These are phyloP conservation scores for Sebastes steindachneri DNA, from an alignment of 2,797 vertebrate genomes.

Conservation along the genomic window DNA sequence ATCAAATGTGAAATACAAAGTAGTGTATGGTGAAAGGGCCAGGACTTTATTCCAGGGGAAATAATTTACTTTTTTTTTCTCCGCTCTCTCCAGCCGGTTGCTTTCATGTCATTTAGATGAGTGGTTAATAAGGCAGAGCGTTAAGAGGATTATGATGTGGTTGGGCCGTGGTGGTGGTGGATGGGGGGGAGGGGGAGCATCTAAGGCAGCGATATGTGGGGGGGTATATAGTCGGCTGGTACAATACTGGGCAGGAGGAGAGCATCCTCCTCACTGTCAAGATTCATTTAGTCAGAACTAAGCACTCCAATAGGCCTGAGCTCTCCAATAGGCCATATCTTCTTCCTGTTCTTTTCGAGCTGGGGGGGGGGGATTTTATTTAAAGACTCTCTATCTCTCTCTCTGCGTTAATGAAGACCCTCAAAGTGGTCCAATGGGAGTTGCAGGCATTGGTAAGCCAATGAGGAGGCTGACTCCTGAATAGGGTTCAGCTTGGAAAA, in stretches of 20 bases:
- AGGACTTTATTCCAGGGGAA: slow-evolving; percentile 80
- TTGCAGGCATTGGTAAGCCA: slow-evolving; percentile 59
- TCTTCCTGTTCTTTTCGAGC: slow-evolving; percentile 65
- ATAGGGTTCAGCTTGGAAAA: slow-evolving; percentile 27
- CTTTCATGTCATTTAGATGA: slow-evolving; percentile 88
- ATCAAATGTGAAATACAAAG: slow-evolving; percentile 85
- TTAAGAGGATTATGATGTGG: slow-evolving; percentile 88
- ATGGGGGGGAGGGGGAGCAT: slow-evolving; percentile 46
- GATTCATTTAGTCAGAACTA: slow-evolving; percentile 86
- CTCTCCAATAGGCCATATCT: slow-evolving; percentile 78
- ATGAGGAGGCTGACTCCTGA: slow-evolving; percentile 34
- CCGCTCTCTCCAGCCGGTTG: slow-evolving; percentile 65
- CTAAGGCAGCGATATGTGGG: slow-evolving; percentile 47
- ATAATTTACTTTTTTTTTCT: slow-evolving; percentile 79
- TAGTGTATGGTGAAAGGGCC: slow-evolving; percentile 74
- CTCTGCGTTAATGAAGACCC: slow-evolving; percentile 78
- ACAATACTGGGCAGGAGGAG: slow-evolving; percentile 77
- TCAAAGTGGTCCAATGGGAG: slow-evolving; percentile 62
- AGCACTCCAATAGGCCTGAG: slow-evolving; percentile 80
- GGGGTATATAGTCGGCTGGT: slow-evolving; percentile 41
- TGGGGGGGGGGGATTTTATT: slow-evolving; percentile 62
- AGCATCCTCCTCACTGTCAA: slow-evolving; percentile 85
- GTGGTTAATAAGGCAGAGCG: slow-evolving; percentile 88
- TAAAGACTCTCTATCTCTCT: slow-evolving; percentile 73
- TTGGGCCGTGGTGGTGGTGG: slow-evolving; percentile 70